Conservation (phyloP, 2,888 invertebrate genomes). For the Brachyptera putata region DNA sequence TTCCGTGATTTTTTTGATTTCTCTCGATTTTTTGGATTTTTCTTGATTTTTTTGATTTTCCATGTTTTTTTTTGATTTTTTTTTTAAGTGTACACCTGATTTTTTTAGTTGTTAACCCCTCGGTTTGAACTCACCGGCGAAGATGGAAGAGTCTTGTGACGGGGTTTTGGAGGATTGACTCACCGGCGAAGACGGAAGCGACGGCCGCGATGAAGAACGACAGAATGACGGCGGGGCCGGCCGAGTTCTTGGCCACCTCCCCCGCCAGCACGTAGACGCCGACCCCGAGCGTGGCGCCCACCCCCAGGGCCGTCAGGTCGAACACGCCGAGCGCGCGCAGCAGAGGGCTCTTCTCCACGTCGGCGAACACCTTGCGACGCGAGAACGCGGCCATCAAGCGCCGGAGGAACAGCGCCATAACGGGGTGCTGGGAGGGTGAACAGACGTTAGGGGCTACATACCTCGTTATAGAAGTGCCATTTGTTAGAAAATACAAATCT, state of each 20-base stretch:
- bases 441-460: too few relatives aligned
- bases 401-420: neutral
- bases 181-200: slow-evolving; percentile 53
- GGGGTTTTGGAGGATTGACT: too few relatives aligned
- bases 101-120: too few relatives aligned
- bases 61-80: too few relatives aligned
- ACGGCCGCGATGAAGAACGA: slow-evolving; percentile 55
- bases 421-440: neutral
- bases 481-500: too few relatives aligned
- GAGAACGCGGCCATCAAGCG: neutral
- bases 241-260: slow-evolving; percentile 46
- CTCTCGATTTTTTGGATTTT: too few relatives aligned
- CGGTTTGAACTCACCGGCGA: too few relatives aligned
- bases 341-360: slow-evolving; percentile 28
- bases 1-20: too few relatives aligned
- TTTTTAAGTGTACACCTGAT: too few relatives aligned
- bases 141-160: too few relatives aligned
- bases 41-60: too few relatives aligned
- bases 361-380: slow-evolving; percentile 3
- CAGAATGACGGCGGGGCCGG: slow-evolving; percentile 55
- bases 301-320: slow-evolving; percentile 50
- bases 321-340: slow-evolving; percentile 47
- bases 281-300: slow-evolving; percentile 50
- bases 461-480: too few relatives aligned
- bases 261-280: slow-evolving; percentile 57